Conservation (phyloP, 1,140 invertebrate species). For the Coboldia fuscipes region DNA sequence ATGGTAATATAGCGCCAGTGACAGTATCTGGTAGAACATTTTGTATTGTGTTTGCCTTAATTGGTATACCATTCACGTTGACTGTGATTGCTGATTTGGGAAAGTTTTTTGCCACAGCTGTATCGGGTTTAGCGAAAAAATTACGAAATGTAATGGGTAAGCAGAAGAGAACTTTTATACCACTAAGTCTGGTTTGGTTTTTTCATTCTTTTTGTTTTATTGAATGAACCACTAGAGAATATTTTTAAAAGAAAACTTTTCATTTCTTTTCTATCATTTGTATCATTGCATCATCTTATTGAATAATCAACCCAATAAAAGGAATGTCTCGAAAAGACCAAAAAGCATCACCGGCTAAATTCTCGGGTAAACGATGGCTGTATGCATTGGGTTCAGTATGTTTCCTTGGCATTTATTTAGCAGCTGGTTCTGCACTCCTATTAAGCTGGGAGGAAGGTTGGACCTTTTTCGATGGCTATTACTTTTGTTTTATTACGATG, state of each 20-base stretch:
- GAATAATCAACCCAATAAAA: too few species aligned
- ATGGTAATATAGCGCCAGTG: conserved; percentile 84
- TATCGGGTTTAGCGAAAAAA: conserved; percentile 37
- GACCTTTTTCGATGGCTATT: conserved; percentile 82
- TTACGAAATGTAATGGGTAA: conserved; percentile 20
- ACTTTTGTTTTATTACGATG: conserved; percentile 90
- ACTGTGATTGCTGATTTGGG: conserved; percentile 87
- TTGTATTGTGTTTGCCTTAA: conserved; percentile 79
- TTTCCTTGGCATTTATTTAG: conserved; percentile 54
- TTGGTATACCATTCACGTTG: conserved; percentile 82
- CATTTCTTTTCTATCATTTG: neutral
- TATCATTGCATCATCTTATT: neutral
- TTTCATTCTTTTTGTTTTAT: neutral
- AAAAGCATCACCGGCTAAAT: neutral
- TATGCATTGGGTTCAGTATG: conserved; percentile 46
- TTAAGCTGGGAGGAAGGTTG: conserved; percentile 65
- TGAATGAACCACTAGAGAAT: too few species aligned
- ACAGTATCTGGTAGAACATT: conserved; percentile 67
- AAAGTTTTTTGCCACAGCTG: conserved; percentile 57
- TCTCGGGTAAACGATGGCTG: conserved; percentile 29
- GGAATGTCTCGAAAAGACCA: neutral
- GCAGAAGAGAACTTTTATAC: neutral
- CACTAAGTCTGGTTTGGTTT: neutral
- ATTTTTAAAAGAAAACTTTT: neutral
- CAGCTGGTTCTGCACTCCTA: conserved; percentile 50